Conservation (phyloP, 2,797 vertebrate genomes). For the Spondyliosoma cantharus region DNA sequence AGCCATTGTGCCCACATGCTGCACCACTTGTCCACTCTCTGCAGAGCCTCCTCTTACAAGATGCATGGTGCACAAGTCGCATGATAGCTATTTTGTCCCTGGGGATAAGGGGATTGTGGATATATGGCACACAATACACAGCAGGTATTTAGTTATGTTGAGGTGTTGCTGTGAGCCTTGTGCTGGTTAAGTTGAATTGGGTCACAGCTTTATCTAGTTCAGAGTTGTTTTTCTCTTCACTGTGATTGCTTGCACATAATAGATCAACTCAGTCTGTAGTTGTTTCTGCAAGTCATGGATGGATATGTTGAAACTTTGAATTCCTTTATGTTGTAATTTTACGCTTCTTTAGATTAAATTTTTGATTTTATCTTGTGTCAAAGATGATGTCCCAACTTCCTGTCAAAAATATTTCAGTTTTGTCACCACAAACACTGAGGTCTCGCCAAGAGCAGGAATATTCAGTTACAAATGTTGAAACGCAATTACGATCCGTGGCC, state of each 20-base stretch:
- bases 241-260: slow-evolving; percentile 14
- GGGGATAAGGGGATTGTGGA: slow-evolving; percentile 55
- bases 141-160: slow-evolving; percentile 63
- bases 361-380: too few relatives aligned
- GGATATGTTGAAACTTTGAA: too few relatives aligned
- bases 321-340: too few relatives aligned
- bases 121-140: slow-evolving; percentile 27
- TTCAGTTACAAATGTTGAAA: too few relatives aligned
- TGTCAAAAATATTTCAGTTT: too few relatives aligned
- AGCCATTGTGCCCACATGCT: slow-evolving; percentile 53
- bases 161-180: slow-evolving; percentile 44
- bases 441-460: too few relatives aligned
- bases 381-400: too few relatives aligned
- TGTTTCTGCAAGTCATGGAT: too few relatives aligned
- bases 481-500: too few relatives aligned
- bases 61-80: slow-evolving; percentile 50
- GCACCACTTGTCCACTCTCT: slow-evolving; percentile 51
- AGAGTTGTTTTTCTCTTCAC: slow-evolving; percentile 46
- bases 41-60: slow-evolving; percentile 55
- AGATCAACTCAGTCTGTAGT: too few relatives aligned
- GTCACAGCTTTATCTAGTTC: slow-evolving; percentile 74
- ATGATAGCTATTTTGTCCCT: slow-evolving; percentile 58
- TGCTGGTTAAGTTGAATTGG: slow-evolving; percentile 57
- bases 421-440: too few relatives aligned
- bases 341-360: too few relatives aligned